Conservation (phyloP, 1,140 invertebrate genomes). For the Episyrphus balteatus region DNA sequence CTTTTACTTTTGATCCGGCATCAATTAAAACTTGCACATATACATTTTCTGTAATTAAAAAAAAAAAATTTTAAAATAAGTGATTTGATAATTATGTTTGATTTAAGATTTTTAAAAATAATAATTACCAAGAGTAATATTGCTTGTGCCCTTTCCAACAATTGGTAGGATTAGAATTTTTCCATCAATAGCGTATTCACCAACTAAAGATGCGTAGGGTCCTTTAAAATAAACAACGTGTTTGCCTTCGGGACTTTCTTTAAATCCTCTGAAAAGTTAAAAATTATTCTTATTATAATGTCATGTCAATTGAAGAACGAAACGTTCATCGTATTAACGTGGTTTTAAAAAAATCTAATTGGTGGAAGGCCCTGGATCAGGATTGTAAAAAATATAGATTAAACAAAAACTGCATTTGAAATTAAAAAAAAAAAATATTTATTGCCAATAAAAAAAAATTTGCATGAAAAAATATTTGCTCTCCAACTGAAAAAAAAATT, state of each 20-base stretch:
- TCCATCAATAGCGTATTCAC: constrained; percentile 41
- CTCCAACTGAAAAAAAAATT: no score
- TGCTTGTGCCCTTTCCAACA: constrained; percentile 37
- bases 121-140: constrained; percentile 17
- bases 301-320: no score
- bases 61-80: neutral
- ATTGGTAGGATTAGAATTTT: constrained; percentile 45
- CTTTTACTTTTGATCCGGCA: constrained; percentile 11
- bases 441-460: no score
- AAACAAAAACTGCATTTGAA: no score
- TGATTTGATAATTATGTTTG: no score
- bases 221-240: constrained; percentile 12
- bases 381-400: no score
- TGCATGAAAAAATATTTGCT: no score
- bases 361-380: no score
- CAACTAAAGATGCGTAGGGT: constrained; percentile 28
- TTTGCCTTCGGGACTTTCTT: constrained; percentile 6
- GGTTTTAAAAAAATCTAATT: no score
- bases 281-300: no score
- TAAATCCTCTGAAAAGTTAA: constrained; percentile 14
- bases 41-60: constrained; percentile 10
- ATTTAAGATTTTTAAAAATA: neutral
- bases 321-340: no score
- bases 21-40: constrained; percentile 9
- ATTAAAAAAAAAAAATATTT: no score